Conservation (phyloP, 2,888 invertebrate species). For the Pomacea canaliculata region DNA sequence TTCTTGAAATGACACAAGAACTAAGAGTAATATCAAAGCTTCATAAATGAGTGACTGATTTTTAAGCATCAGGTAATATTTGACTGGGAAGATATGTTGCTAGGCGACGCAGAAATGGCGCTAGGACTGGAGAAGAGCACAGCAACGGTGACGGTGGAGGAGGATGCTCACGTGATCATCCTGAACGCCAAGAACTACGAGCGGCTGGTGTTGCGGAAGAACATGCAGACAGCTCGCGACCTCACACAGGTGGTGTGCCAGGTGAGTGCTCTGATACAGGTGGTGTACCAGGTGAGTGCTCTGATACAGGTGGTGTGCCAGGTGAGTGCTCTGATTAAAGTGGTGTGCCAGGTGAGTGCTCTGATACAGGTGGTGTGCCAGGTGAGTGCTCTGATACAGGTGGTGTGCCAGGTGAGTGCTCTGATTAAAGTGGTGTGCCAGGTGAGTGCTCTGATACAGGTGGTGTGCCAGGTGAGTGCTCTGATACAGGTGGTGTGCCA, state of each 20-base stretch:
- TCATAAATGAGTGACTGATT: too few species aligned
- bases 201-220: slow-evolving; percentile 56
- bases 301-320: too few species aligned
- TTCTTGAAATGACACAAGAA: too few species aligned
- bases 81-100: too few species aligned
- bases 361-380: slow-evolving; percentile 52
- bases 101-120: slow-evolving; percentile 51
- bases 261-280: slow-evolving; percentile 26
- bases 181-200: slow-evolving; percentile 66
- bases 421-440: slow-evolving; percentile 24
- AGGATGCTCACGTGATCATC: slow-evolving; percentile 60
- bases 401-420: slow-evolving; percentile 35
- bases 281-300: too few species aligned
- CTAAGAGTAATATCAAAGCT: too few species aligned
- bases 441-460: slow-evolving; percentile 28
- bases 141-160: slow-evolving; percentile 59
- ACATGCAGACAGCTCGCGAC: slow-evolving; percentile 48
- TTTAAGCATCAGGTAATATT: too few species aligned
- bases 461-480: slow-evolving; percentile 28
- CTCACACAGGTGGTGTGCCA: slow-evolving; percentile 47
- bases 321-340: too few species aligned
- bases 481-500: too few species aligned
- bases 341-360: slow-evolving; percentile 26
- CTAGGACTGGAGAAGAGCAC: slow-evolving; percentile 56
- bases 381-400: slow-evolving; percentile 47